These are phyloP conservation scores for Arizona elegans DNA, from an alignment of 2,113 vertebrate genomes.

Conservation along the genomic window DNA sequence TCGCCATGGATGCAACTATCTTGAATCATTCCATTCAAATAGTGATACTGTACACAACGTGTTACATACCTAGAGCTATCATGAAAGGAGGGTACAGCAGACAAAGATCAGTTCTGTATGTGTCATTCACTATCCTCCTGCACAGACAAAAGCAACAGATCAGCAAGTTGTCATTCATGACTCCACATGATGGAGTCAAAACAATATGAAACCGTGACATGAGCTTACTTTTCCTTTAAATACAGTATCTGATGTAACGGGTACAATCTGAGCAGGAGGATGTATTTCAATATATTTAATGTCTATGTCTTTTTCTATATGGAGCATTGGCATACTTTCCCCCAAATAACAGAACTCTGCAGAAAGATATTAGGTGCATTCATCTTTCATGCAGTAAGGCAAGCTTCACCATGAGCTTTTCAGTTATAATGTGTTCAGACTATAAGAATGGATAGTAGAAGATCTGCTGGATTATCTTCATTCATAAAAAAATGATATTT, in stretches of 20 bases:
- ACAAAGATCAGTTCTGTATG: conserved; percentile 97
- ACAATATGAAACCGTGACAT: conserved; percentile 22
- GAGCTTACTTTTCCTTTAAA: conserved; percentile 19
- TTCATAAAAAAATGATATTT: conserved; percentile 1
- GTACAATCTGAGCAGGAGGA: conserved; percentile 14
- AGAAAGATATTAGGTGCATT: not conserved
- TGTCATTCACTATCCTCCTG: conserved; percentile 99
- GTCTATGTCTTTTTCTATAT: not conserved
- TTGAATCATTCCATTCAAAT: conserved; percentile 2
- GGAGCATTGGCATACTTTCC: not conserved
- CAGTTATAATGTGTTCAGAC: not conserved
- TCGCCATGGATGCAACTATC: not conserved
- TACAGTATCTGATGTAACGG: not conserved
- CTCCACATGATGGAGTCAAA: conserved; percentile 21
- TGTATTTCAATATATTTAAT: not conserved
- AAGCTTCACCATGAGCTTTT: not conserved
- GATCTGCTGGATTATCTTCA: not conserved
- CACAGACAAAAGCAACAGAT: conserved; percentile 59
- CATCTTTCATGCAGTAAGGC: not conserved
- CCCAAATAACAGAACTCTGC: not conserved
- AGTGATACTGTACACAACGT: not conserved
- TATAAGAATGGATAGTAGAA: not conserved
- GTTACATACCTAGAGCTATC: conserved; percentile 93
- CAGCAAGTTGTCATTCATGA: conserved; percentile 31
- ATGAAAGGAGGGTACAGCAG: conserved; percentile 98